Evolutionary conservation across 2,888 invertebrate genomes (phyloP).

Genomic region (Peribatodes rhomboidaria): DNA sequence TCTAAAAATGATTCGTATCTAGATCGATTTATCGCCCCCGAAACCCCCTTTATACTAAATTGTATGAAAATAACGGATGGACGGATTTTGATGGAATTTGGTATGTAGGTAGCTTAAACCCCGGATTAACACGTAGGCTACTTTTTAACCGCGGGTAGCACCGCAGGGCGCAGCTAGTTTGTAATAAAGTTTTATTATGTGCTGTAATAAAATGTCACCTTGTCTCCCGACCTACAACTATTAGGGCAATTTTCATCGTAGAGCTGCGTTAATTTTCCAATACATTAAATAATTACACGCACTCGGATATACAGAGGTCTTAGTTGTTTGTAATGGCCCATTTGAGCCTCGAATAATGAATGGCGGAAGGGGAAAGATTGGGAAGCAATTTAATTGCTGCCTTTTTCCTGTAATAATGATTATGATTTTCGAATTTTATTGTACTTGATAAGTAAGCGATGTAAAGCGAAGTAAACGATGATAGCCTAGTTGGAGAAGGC

Average conservation of each 20-base stretch:
- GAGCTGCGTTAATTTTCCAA: slow-evolving; percentile 60
- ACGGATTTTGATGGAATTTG: too few relatives aligned
- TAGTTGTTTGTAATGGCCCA: slow-evolving; percentile 35
- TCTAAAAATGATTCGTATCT: too few relatives aligned
- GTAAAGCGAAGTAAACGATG: too few relatives aligned
- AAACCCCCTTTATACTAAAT: too few relatives aligned
- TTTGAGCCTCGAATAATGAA: slow-evolving; percentile 21
- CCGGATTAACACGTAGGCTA: too few relatives aligned
- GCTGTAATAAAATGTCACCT: slow-evolving; percentile 4
- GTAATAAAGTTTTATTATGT: too few relatives aligned
- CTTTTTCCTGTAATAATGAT: background rate
- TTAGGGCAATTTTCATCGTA: slow-evolving; percentile 36
- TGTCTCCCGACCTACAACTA: slow-evolving; percentile 25
- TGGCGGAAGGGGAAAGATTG: slow-evolving; percentile 14
- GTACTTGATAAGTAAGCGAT: background rate
- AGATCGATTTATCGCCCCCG: too few relatives aligned
- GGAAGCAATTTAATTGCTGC: background rate
- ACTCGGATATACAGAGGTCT: slow-evolving; percentile 44
- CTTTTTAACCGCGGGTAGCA: too few relatives aligned
- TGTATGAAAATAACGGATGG: too few relatives aligned
- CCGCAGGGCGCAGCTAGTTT: too few relatives aligned
- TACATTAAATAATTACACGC: slow-evolving; percentile 60
- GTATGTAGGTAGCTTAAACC: too few relatives aligned
- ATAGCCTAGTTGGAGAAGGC: too few relatives aligned
- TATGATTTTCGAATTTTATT: background rate